Evolutionary conservation across 1,140 invertebrate species (phyloP).

Genomic region (Globodera ellingtonae): DNA sequence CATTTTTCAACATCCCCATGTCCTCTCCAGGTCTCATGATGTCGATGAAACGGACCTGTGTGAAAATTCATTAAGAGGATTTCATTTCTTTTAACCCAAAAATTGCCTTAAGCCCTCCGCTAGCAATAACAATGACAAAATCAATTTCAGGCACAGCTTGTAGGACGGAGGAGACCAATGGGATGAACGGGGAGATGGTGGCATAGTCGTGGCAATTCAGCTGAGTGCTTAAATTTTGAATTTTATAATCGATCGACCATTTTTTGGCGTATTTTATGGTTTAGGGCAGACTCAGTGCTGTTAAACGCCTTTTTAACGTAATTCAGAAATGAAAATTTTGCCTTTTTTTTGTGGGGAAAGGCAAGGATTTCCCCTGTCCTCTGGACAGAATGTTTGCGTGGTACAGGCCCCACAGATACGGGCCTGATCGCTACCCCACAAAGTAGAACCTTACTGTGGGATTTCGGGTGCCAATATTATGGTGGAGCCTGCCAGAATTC

Average conservation of each 20-base stretch:
- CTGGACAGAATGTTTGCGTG: too few species aligned
- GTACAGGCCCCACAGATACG: too few species aligned
- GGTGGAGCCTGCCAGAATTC: constrained; percentile 51
- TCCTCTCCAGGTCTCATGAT: constrained; percentile 20
- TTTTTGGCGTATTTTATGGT: too few species aligned
- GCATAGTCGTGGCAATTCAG: constrained; percentile 63
- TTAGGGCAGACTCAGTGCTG: too few species aligned
- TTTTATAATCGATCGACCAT: too few species aligned
- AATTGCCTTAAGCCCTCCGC: constrained; percentile 61
- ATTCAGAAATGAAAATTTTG: too few species aligned
- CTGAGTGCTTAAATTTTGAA: constrained; percentile 36
- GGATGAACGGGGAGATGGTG: constrained; percentile 60
- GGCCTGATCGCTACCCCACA: too few species aligned
- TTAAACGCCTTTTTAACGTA: too few species aligned
- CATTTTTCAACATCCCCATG: constrained; percentile 13
- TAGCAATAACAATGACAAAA: constrained; percentile 56
- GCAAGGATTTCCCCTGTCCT: too few species aligned
- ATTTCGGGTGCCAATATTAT: constrained; percentile 62
- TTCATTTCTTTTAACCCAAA: not conserved
- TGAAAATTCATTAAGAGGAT: not conserved
- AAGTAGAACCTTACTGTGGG: constrained; percentile 37
- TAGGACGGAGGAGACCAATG: constrained; percentile 49
- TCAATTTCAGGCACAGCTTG: constrained; percentile 56
- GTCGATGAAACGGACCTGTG: constrained; percentile 41
- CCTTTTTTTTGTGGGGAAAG: too few species aligned